phyloP scores from a whole-genome alignment of 2,888 invertebrate species.

The Epirrhoe tristata region DNA sequence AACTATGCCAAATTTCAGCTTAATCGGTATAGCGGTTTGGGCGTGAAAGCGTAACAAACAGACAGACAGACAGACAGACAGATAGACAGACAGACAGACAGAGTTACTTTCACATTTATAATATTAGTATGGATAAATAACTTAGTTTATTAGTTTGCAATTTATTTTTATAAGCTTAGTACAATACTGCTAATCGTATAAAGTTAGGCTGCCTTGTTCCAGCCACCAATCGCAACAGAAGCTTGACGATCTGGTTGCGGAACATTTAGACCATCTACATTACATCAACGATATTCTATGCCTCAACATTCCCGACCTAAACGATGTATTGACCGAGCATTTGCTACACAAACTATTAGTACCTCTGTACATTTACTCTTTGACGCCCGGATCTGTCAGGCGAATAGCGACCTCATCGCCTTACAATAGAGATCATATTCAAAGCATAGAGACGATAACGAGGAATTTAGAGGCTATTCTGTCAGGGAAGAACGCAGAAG shows the following conservation, averaged over 20 bases:
- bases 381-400: conserved; percentile 83
- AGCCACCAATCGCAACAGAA: conserved; percentile 96
- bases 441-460: conserved; percentile 86
- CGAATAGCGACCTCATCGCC: conserved; percentile 65
- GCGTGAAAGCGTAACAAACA: too few relatives aligned
- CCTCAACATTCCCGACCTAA: conserved; percentile 95
- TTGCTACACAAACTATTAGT: conserved; percentile 96
- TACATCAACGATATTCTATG: conserved; percentile 98
- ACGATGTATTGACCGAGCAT: conserved; percentile 97
- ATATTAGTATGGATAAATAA: too few relatives aligned
- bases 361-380: conserved; percentile 96
- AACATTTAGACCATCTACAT: conserved; percentile 98
- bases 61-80: too few relatives aligned
- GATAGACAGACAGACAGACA: too few relatives aligned
- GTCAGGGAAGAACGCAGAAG: conserved; percentile 83
- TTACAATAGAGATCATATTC: conserved; percentile 75
- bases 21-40: too few relatives aligned
- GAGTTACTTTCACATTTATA: too few relatives aligned
- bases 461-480: conserved; percentile 88
- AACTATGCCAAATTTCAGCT: too few relatives aligned
- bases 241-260: conserved; percentile 97
- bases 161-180: conserved; percentile 44
- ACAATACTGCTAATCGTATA: conserved; percentile 37
- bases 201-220: conserved; percentile 45
- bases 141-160: conserved; percentile 35